These are phyloP conservation scores for Anoplopoma fimbria DNA, from an alignment of 2,113 vertebrate species.

Conservation along the genomic window DNA sequence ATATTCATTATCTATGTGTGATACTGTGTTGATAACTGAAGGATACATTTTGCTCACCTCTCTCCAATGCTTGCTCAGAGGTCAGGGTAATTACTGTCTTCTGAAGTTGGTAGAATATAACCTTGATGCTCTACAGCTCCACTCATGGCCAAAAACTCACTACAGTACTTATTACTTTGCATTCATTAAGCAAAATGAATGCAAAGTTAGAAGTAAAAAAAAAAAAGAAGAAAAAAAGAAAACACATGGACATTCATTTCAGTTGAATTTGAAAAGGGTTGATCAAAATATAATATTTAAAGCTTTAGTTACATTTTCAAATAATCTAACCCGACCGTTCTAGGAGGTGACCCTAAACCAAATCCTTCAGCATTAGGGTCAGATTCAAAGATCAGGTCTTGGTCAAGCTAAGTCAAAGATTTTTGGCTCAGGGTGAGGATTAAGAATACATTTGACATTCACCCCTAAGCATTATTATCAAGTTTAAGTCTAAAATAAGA, in stretches of 20 bases:
- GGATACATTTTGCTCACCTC: not conserved
- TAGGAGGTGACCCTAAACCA: slow-evolving; percentile 23
- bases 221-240: not conserved
- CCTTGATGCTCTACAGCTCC: not conserved
- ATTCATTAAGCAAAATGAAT: not conserved
- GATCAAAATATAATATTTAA: not conserved
- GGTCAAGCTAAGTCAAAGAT: slow-evolving; percentile 42
- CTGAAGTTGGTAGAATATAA: not conserved
- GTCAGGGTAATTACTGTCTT: not conserved
- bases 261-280: not conserved
- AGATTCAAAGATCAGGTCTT: slow-evolving; percentile 29
- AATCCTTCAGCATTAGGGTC: slow-evolving; percentile 52
- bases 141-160: not conserved
- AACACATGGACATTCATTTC: not conserved
- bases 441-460: slow-evolving; percentile 17
- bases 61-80: not conserved
- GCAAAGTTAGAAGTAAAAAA: not conserved
- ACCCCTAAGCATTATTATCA: not conserved
- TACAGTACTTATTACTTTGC: not conserved
- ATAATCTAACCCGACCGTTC: not conserved
- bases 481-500: slow-evolving; percentile 1
- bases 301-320: not conserved
- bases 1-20: not conserved
- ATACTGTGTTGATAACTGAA: not conserved
- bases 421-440: slow-evolving; percentile 29